Evolutionary conservation across 2,113 vertebrate genomes (phyloP).

Genomic region (Melospiza melodia): DNA sequence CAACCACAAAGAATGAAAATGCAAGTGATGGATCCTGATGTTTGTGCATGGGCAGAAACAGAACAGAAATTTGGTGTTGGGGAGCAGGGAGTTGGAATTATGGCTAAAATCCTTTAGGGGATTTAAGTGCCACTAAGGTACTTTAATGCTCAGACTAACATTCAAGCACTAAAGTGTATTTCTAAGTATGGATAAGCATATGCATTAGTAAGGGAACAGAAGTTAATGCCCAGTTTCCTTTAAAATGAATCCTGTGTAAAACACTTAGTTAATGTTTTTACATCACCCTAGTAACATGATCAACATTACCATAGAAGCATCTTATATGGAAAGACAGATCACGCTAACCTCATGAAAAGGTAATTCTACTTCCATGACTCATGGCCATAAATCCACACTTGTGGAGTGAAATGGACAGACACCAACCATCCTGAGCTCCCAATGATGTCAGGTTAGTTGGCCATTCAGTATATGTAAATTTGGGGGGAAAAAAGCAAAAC

Average conservation of each 20-base stretch:
- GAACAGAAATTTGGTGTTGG: not conserved
- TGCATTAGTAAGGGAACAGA: constrained; percentile 19
- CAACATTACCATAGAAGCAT: constrained; percentile 46
- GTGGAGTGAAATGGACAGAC: constrained; percentile 18
- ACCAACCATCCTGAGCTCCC: not conserved
- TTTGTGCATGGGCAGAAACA: not conserved
- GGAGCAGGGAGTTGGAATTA: not conserved
- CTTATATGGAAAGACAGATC: constrained; percentile 56
- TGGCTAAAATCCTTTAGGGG: not conserved
- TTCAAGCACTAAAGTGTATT: not conserved
- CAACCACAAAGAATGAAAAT: not conserved
- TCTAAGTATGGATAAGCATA: not conserved
- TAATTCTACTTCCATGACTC: constrained; percentile 69
- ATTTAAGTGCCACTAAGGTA: not conserved
- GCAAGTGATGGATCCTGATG: not conserved
- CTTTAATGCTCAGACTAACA: not conserved
- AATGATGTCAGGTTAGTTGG: constrained; percentile 44
- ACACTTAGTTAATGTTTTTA: constrained; percentile 49
- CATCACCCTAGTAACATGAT: constrained; percentile 47
- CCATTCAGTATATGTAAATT: constrained; percentile 2
- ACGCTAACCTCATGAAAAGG: constrained; percentile 49
- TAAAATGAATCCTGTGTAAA: constrained; percentile 28
- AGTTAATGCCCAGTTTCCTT: constrained; percentile 21
- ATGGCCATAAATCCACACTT: constrained; percentile 57
- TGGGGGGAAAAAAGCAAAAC: not conserved